phyloP scores from a whole-genome alignment of 2,797 vertebrate genomes.

The Sebastes reedi region DNA sequence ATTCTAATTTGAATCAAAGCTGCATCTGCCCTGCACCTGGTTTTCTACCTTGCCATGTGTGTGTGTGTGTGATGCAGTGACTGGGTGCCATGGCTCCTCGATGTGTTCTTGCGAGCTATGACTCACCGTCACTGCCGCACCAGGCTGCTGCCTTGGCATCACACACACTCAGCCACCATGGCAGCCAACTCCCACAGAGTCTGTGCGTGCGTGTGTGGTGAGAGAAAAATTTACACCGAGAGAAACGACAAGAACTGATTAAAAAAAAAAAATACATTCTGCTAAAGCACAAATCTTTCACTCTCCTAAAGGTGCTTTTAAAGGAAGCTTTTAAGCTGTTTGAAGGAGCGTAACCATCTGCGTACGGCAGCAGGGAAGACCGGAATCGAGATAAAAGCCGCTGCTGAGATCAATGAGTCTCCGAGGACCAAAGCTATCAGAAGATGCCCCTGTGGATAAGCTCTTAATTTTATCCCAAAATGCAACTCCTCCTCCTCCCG shows the following conservation, averaged over 20 bases:
- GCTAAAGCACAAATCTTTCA: not conserved
- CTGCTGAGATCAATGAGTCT: constrained; percentile 68
- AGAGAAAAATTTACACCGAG: not conserved
- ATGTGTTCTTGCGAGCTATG: constrained; percentile 70
- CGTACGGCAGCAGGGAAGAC: constrained; percentile 50
- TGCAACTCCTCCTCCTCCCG: constrained; percentile 22
- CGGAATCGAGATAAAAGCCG: constrained; percentile 67
- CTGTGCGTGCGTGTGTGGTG: not conserved
- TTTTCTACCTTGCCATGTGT: constrained; percentile 17
- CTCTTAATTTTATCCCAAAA: constrained; percentile 54
- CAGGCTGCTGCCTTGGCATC: constrained; percentile 69
- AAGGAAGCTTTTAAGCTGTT: constrained; percentile 23
- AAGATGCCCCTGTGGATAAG: constrained; percentile 61
- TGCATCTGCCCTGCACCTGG: constrained; percentile 54
- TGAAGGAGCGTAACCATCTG: constrained; percentile 58
- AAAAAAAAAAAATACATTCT: not conserved
- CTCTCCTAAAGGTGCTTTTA: constrained; percentile 27
- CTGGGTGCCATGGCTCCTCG: constrained; percentile 47
- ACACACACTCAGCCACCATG: constrained; percentile 44
- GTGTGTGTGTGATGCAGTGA: constrained; percentile 26
- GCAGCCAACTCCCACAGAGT: constrained; percentile 62
- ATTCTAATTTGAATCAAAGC: constrained; percentile 12
- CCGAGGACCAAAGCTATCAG: constrained; percentile 51
- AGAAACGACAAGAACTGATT: not conserved
- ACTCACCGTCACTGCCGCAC: constrained; percentile 65